A percentile compares a stretch with the other conserved stretches of the same genome.
These are phyloP conservation scores for Galbula dea DNA, from an alignment of 2,113 vertebrate species.

Conservation along the genomic window DNA sequence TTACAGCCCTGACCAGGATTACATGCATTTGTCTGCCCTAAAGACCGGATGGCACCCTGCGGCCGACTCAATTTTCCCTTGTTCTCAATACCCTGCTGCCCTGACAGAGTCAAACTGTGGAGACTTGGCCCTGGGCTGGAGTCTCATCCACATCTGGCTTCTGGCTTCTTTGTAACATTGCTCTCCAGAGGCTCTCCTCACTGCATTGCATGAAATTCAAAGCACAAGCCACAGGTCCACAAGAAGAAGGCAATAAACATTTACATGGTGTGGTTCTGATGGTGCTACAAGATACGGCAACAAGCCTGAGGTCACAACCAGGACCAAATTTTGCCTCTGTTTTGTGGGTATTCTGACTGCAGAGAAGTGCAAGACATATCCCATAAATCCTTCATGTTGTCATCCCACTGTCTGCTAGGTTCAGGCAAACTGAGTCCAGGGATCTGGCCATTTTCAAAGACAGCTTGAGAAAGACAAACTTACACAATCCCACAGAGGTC, in stretches of 20 bases:
- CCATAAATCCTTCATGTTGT: background rate
- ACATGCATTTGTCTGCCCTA: background rate
- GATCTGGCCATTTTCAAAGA: background rate
- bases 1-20: background rate
- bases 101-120: background rate
- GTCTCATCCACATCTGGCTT: background rate
- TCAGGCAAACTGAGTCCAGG: background rate
- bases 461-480: background rate
- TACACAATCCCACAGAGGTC: background rate
- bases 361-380: background rate
- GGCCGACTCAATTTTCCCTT: background rate
- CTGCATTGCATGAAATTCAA: background rate
- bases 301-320: background rate
- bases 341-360: background rate
- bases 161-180: background rate
- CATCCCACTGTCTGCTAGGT: constrained; percentile 19
- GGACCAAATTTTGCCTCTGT: background rate
- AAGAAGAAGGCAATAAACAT: background rate
- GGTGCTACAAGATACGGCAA: background rate
- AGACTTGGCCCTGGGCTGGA: background rate
- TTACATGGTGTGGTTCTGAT: background rate
- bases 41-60: constrained; percentile 36
- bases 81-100: background rate
- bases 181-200: background rate
- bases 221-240: background rate